A percentile compares a stretch with the other conserved stretches of the same genome.
phyloP scores from a whole-genome alignment of 2,113 vertebrate species.

The Melanostigma gelatinosum region DNA sequence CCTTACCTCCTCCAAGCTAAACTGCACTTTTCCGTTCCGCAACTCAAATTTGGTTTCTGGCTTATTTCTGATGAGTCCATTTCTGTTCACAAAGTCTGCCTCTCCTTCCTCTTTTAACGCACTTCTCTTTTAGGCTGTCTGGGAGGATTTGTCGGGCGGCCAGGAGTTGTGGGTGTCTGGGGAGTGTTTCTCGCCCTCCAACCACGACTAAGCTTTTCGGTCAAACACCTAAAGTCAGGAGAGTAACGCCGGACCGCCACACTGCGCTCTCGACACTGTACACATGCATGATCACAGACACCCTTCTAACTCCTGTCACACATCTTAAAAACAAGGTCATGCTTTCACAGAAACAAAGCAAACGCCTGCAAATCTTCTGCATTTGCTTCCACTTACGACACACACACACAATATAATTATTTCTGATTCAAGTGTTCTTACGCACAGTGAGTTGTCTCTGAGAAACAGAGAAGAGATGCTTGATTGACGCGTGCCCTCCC shows the following conservation, averaged over 20 bases:
- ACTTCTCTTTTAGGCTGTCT: constrained; percentile 4
- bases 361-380: constrained; percentile 22
- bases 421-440: constrained; percentile 52
- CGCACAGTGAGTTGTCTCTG: constrained; percentile 38
- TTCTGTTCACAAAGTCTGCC: constrained; percentile 14
- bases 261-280: background rate
- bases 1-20: background rate
- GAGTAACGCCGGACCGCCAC: constrained; percentile 42
- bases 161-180: constrained; percentile 30
- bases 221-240: constrained; percentile 54
- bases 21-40: constrained; percentile 9
- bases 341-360: constrained; percentile 39
- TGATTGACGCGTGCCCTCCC: constrained; percentile 32
- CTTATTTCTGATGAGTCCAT: background rate
- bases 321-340: constrained; percentile 46
- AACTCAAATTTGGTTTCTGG: background rate
- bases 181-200: constrained; percentile 34
- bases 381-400: constrained; percentile 25
- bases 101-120: background rate
- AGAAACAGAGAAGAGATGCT: constrained; percentile 18
- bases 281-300: constrained; percentile 14
- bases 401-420: constrained; percentile 11
- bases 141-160: constrained; percentile 27
- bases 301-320: constrained; percentile 15
- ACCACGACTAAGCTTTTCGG: constrained; percentile 43